These are phyloP conservation scores for Delichon dasypus DNA, from an alignment of 2,797 vertebrate genomes.

Conservation along the genomic window DNA sequence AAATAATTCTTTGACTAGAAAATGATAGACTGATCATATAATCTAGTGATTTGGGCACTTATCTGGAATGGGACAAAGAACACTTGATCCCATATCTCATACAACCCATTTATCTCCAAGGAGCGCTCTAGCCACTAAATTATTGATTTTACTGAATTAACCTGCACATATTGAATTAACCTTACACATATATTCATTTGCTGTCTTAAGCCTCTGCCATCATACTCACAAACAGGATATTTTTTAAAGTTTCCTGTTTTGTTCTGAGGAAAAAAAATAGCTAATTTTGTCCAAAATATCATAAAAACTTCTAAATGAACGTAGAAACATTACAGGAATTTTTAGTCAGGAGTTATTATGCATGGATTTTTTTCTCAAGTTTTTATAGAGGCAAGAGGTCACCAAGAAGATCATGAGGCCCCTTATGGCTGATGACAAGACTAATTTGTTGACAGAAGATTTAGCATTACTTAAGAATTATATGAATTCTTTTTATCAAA, in stretches of 20 bases:
- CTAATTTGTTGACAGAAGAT: constrained; percentile 72
- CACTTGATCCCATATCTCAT: neutral
- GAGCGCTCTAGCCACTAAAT: neutral
- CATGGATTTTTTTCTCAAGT: constrained; percentile 29
- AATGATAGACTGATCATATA: neutral
- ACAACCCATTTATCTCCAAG: neutral
- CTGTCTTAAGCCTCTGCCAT: neutral
- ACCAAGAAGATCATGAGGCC: constrained; percentile 66
- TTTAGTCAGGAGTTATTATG: neutral
- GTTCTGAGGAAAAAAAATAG: neutral
- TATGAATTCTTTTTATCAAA: constrained; percentile 72
- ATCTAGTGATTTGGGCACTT: neutral
- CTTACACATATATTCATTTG: constrained; percentile 32
- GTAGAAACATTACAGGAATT: neutral
- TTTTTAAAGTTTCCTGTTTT: neutral
- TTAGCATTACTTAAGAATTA: constrained; percentile 72
- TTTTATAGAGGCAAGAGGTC: constrained; percentile 61
- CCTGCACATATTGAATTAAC: constrained; percentile 51
- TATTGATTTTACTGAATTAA: constrained; percentile 61
- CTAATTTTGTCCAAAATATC: neutral
- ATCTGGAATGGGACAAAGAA: neutral
- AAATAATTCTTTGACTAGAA: neutral
- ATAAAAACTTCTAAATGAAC: neutral
- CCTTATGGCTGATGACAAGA: constrained; percentile 70
- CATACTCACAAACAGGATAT: neutral